Evolutionary conservation across 2,797 vertebrate species (phyloP), one percentile per base, ranked within the genome.

Genomic region (Discoglossus pictus): DNA sequence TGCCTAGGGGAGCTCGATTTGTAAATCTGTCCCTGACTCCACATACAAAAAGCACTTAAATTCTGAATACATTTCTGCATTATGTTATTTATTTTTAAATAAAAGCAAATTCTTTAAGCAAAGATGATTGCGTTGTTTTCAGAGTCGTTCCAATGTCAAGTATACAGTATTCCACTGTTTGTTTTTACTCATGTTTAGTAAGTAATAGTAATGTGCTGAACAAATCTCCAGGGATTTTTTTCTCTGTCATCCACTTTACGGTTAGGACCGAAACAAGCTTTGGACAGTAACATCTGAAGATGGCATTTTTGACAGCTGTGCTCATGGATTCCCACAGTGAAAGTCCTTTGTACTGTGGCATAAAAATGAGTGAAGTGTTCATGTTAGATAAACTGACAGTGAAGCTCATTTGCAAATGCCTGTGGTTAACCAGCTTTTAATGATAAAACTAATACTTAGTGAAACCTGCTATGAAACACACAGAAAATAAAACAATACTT

Each of bases 391-490:
- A 61, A 73, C 74, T 77, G 77, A 75, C 80, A 72, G 76, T 62
- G 77, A 31, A 73, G 66, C 63, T 82, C 77, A 80, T 81, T 82
- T 79, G 44, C 70, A 79, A 54, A 66, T 73, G 43, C 70, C 72
- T 21, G 58, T 80, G 78, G 82, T 24, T 80, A 74, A 77, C 60
- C 53, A 73, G 75, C 76, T 79, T 75, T 76, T 77, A 81, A 79
- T 79, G 72, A 83, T 63, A 64, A 69, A 75, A 72, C 65, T 77
- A 72, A 50, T 35, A 76, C 62, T 76, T 74, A 77, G 77, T 73
- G 35, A 76, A 73, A 59, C 51, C 77, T 68, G 64, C 43, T 63
- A 72, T 35, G 73, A 76, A 78, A 77, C 58, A 64, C 9, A 0
- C 60, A 54, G 25, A 70, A 39, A 56, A 71, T 51, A 17, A 67